Evolutionary conservation across 1,140 invertebrate genomes (phyloP), one percentile per base, ranked within the genome.

Genomic region (Acyrthosiphon pisum): DNA sequence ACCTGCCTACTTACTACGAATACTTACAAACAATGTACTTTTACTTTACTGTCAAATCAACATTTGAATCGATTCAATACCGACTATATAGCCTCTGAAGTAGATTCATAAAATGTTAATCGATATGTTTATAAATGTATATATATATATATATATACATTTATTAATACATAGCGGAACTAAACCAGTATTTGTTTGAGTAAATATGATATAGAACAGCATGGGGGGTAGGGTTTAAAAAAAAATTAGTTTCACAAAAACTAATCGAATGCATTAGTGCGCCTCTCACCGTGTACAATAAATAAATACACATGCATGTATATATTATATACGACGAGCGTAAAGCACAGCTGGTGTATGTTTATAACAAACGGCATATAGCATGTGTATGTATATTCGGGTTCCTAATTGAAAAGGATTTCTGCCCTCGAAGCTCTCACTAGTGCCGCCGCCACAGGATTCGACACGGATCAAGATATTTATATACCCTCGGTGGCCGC

Each of bases 401-500:
- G 26, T 48, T 87, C 84, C 44, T 87, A 87, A 87, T 87, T 87
- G 84, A 87, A 87, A 87, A 87, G 84, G 84, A 87, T 87, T 87
- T 46, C 23, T 87, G 30, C 84, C 84, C 30, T 76, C 60, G n/a
- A 76, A 76, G 60, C 60, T 76, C 60, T 18, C 60, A 76, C 60
- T n/a, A 76, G 60, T n/a, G 60, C 30, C 37, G 9, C 22, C 20
- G 86, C 86, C 44, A 48, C 48, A 89, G 48, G n/a, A 56, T 37
- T 56, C n/a, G 48, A 56, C 50, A 56, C 22, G 35, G 20, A 90
- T 90, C 50, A 90, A 56, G 20, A 89, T 56, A 90, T 53, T 35
- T 56, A 56, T 56, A 56, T 56, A 56, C 87, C 48, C 46, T 88
- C 30, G 8, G 35, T n/a, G 46, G 41, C 37, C 44, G 37, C 41